A percentile compares a stretch with the other conserved stretches of the same genome.
Evolutionary conservation across 2,113 vertebrate species (phyloP).

Genomic region (Psittacus erithacus): DNA sequence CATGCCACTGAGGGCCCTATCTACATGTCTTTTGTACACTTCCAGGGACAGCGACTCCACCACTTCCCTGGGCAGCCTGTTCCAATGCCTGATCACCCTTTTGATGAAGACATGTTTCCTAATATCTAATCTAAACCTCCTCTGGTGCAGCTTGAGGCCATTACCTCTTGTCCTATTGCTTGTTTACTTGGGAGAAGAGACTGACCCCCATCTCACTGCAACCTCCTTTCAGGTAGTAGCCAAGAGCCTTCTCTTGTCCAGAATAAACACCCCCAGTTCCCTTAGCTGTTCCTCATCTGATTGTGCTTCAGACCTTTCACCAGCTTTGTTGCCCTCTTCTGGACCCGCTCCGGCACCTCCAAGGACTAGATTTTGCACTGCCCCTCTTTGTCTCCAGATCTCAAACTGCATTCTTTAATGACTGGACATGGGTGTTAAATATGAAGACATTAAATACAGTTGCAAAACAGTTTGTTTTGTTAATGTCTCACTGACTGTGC

Average conservation of each 20-base stretch:
- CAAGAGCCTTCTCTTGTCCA: not conserved
- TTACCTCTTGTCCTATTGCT: not conserved
- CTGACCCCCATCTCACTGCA: not conserved
- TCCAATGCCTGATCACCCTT: not conserved
- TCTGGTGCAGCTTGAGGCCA: not conserved
- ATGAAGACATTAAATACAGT: not conserved
- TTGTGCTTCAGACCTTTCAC: not conserved
- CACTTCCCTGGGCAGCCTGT: not conserved
- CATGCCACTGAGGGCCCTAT: not conserved
- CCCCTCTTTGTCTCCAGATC: not conserved
- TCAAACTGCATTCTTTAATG: not conserved
- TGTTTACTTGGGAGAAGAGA: not conserved
- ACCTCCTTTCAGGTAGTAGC: not conserved
- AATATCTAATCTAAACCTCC: not conserved
- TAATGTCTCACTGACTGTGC: accelerated
- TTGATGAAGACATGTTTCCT: not conserved
- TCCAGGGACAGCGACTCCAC: not conserved
- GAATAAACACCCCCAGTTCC: not conserved
- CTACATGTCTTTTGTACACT: not conserved
- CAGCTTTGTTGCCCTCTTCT: not conserved
- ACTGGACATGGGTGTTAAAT: not conserved
- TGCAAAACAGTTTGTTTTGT: not conserved
- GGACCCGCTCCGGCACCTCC: not conserved
- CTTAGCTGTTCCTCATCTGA: not conserved
- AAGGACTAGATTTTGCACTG: not conserved